Conservation (phyloP, 2,888 invertebrate species). For the Junonia oenone region DNA sequence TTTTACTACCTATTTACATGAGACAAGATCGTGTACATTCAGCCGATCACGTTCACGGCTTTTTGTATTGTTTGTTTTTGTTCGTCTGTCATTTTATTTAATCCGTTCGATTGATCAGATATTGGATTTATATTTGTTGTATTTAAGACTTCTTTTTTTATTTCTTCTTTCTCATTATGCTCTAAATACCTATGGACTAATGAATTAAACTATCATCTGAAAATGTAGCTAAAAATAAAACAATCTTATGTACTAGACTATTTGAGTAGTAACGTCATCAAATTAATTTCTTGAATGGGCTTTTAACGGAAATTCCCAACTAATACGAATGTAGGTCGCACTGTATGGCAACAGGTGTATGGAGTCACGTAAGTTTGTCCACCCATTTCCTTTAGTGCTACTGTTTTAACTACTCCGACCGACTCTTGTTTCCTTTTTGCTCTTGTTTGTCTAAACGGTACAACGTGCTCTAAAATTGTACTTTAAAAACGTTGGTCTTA, state of each 20-base stretch:
- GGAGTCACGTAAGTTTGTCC: slow-evolving; percentile 26
- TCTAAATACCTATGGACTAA: background rate
- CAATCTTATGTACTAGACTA: background rate
- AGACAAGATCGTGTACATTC: slow-evolving; percentile 17
- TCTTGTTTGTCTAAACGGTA: slow-evolving; percentile 17
- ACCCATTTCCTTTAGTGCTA: slow-evolving; percentile 25
- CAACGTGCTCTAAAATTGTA: slow-evolving; percentile 22
- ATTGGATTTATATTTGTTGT: background rate
- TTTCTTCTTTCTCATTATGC: background rate
- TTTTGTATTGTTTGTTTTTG: slow-evolving; percentile 8
- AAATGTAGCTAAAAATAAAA: no score
- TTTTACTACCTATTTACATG: slow-evolving; percentile 16
- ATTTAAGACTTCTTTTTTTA: background rate
- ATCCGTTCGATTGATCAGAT: background rate
- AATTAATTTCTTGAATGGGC: background rate
- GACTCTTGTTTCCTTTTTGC: slow-evolving; percentile 21
- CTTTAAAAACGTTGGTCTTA: slow-evolving; percentile 19
- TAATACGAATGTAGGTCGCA: slow-evolving; percentile 10
- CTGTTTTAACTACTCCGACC: slow-evolving; percentile 25
- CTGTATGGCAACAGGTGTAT: slow-evolving; percentile 30
- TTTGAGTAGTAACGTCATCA: background rate
- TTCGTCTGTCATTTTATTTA: background rate
- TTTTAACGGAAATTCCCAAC: background rate
- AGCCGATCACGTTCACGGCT: slow-evolving; percentile 9
- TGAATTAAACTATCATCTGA: no score